Base-by-base conservation (phyloP, 53 echinoderm and acorn worm genomes). In the Mesocentrotus franciscanus region DNA sequence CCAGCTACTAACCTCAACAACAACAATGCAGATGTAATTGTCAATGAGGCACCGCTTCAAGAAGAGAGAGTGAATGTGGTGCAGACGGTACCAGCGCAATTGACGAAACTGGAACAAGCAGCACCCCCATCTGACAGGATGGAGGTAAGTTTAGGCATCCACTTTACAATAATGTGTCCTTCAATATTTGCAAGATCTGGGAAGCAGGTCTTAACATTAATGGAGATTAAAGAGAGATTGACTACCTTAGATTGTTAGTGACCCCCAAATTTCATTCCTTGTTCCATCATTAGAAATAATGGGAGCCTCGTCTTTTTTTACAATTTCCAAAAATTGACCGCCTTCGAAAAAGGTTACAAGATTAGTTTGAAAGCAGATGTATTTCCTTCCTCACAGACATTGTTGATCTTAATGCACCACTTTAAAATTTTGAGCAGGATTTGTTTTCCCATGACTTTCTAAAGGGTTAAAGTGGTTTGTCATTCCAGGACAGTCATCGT, bases 1-100 rank as follows among this genome's bases (percentile, higher is more conserved):
- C 62, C 92, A 26, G 83, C 62, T 4, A 71, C 95, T n/a, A 94
- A 85, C 68, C 42, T 61, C 85, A 85, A 85, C 71, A 94, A 94
- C 71, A 94, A 94, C 71, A 85, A 94, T 66, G 85, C 61, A 20
- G 85, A 85, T 36, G 95, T 61, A 12, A 66, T 85, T 13, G 17
- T 94, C 56, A 62, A n/a, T 64, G 61, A 64, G 42, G 94, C 85
- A 26, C 85, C 70, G 6, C 68, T 94, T 8, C 85, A 68, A 42
- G 85, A 61, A 85, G 68, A 94, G 70, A 85, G 87, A 56, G 95
- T 94, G 68, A 49, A 33, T 15, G 68, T 85, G 26, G 71, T 12
- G n/a, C 39, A 94, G 95, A 39, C 70, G 1, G 68, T 85, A 24
- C 95, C 95, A 4, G 66, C 10, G 39, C 87, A 60, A 60, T 17